Conservation (phyloP, 1,140 invertebrate genomes). For the Thaumatotibia leucotreta region DNA sequence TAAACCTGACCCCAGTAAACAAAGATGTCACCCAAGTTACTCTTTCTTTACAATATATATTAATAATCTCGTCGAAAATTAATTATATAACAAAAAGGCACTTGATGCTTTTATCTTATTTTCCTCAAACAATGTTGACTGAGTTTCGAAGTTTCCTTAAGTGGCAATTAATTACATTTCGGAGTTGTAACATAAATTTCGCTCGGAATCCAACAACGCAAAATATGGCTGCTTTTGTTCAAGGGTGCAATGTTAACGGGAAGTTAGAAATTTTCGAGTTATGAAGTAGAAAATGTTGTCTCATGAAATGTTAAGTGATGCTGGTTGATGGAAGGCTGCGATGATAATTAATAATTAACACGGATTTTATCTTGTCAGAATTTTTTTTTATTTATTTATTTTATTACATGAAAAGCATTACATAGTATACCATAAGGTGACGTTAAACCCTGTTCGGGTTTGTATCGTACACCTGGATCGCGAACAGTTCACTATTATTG, state of each 20-base stretch:
- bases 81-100: conserved; percentile 12
- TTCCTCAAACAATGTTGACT: conserved; percentile 8
- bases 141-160: conserved; percentile 9
- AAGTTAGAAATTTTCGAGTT: conserved; percentile 5
- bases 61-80: conserved; percentile 13
- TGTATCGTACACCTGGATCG: no score
- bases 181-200: conserved; percentile 9
- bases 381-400: no score
- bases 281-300: conserved; percentile 6
- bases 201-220: conserved; percentile 1
- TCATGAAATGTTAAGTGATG: conserved; percentile 1
- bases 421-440: no score
- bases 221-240: conserved; percentile 8
- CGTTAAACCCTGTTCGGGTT: no score
- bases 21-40: conserved; percentile 7
- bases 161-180: conserved; percentile 9
- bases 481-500: no score
- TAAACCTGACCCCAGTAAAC: neutral
- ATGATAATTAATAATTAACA: neutral
- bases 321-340: neutral
- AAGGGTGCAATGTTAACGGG: neutral
- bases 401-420: no score
- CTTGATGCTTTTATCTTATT: conserved; percentile 13
- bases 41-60: neutral
- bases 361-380: no score